Evolutionary conservation across 2,113 vertebrate genomes (phyloP).

Genomic region (Syrrhaptes paradoxus): DNA sequence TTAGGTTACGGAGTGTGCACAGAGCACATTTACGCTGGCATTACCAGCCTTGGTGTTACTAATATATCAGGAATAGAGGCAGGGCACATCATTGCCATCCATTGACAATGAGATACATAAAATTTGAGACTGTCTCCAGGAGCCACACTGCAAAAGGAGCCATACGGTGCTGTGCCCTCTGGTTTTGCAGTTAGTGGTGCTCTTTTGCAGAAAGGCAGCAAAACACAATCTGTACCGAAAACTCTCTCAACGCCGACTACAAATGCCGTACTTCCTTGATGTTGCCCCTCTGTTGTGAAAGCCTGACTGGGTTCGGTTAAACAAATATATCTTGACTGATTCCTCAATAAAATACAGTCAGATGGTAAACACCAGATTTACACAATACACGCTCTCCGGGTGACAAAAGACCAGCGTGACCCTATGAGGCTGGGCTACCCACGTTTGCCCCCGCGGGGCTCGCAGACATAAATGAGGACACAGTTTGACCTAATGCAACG

Average conservation of each 20-base stretch:
- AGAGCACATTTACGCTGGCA: not conserved
- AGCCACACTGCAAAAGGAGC: not conserved
- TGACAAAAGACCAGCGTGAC: not conserved
- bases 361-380: not conserved
- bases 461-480: not conserved
- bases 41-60: not conserved
- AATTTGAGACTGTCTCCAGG: not conserved
- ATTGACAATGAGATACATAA: not conserved
- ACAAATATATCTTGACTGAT: slow-evolving; percentile 1
- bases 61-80: not conserved
- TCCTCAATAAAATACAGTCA: not conserved
- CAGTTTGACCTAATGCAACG: not conserved
- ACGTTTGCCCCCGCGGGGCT: not conserved
- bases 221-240: not conserved
- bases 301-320: not conserved
- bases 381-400: not conserved
- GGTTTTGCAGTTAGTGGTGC: not conserved
- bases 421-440: rapidly evolving
- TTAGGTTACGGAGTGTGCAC: rapidly evolving
- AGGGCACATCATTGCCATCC: rapidly evolving
- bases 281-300: not conserved
- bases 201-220: not conserved
- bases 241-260: not conserved
- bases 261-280: rapidly evolving
- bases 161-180: not conserved